Base-by-base conservation (phyloP, 1,140 invertebrate species). In the Pseudomyrmex flavicornis region DNA sequence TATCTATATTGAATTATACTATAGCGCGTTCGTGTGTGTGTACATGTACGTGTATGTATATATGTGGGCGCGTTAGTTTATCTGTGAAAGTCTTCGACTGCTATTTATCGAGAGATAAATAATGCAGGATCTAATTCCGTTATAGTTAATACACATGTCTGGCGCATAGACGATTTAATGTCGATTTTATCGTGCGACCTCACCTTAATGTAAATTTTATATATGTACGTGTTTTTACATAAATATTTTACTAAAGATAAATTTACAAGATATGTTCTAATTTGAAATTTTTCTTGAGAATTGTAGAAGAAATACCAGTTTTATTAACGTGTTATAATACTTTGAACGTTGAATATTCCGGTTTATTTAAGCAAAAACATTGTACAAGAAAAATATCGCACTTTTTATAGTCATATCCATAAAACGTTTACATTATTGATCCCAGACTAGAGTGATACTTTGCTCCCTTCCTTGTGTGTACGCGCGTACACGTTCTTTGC, bases 41-140 rank as follows among this genome's bases (percentile, higher is more conserved):
- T 35, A 26, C 26, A 2, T 26, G 22, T 26, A 26, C 22, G 26
- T 35, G 35, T 7, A 7, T 35, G 35, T 35, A 7, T 35, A 2
- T 35, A 7, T 35, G 35, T 35, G 35, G 58, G 74, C n/a, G 58
- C 26, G 20, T 56, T 46, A 22, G 74, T 88, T 88, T 88, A 88
- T 88, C 85, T 80, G 26, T 22, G 82, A 20, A 69, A 61, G 82
- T 74, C 69, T 35, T 68, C 70, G 54, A 84, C 75, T 85, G 50
- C 74, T n/a, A 80, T 88, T 88, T 88, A 87, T 88, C 46, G 15
- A 70, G 87, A 80, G 75, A 79, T 72, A 79, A 84, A 85, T 87
- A 87, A 88, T 69, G 63, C 52, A 80, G 83, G 62, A 75, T 87
- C 77, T 75, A 58, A 76, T 58, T 50, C 54, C 26, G 10, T 35